Evolutionary conservation across 1,140 invertebrate genomes (phyloP).

Genomic region (Euglossa dilemma): DNA sequence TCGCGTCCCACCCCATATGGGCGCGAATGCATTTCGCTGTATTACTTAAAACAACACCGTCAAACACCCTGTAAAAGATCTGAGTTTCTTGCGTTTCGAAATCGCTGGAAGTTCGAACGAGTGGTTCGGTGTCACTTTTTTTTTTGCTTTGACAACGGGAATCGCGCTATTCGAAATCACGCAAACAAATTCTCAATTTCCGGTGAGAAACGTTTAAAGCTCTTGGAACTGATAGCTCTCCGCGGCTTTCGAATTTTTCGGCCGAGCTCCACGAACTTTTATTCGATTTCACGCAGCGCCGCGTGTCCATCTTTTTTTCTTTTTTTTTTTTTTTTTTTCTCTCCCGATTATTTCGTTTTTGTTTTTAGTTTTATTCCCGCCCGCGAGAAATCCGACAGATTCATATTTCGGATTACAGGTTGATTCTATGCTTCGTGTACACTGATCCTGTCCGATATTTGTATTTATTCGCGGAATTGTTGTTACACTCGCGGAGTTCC

Average conservation of each 20-base stretch:
- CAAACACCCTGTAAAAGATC: slow-evolving; percentile 21
- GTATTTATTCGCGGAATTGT: neutral
- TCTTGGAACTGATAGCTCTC: no score
- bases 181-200: slow-evolving; percentile 14
- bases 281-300: neutral
- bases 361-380: neutral
- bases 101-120: neutral
- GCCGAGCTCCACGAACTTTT: neutral
- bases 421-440: neutral
- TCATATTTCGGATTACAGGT: neutral
- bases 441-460: neutral
- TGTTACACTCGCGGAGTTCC: no score
- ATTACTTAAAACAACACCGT: neutral
- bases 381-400: neutral
- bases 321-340: no score
- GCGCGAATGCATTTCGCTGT: slow-evolving; percentile 30
- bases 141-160: slow-evolving; percentile 1
- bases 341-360: neutral
- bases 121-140: slow-evolving; percentile 54
- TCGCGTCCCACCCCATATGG: neutral
- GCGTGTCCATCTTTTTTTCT: no score
- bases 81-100: slow-evolving; percentile 1
- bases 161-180: neutral
- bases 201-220: neutral
- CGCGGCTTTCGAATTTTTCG: neutral